phyloP scores from a whole-genome alignment of 2,113 vertebrate species.

The Henicopernis longicauda region DNA sequence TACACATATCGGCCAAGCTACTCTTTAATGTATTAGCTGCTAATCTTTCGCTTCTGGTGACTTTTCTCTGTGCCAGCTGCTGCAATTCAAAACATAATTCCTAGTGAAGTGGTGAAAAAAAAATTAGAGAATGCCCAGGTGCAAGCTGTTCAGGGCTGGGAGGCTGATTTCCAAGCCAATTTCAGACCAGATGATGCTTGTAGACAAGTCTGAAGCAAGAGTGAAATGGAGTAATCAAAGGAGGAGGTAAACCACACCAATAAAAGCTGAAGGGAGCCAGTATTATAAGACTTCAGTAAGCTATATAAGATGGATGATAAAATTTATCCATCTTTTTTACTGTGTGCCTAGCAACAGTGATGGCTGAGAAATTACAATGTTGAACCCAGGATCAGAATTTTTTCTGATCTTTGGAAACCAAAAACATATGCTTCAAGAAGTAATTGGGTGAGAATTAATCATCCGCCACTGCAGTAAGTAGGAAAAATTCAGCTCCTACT shows the following conservation, averaged over 20 bases:
- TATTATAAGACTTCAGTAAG: not conserved
- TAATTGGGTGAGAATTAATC: not conserved
- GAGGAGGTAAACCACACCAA: not conserved
- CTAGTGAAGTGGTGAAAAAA: not conserved
- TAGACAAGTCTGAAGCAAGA: not conserved
- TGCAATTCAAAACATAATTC: not conserved
- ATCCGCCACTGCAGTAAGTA: not conserved
- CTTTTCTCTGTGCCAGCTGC: not conserved
- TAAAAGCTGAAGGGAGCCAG: not conserved
- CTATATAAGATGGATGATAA: not conserved
- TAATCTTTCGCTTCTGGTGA: not conserved
- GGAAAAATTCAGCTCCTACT: not conserved
- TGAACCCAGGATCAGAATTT: not conserved
- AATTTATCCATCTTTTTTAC: not conserved
- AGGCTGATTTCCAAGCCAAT: not conserved
- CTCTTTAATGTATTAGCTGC: not conserved
- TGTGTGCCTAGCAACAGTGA: not conserved
- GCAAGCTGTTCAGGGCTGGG: not conserved
- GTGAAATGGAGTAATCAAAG: not conserved
- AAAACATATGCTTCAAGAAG: not conserved
- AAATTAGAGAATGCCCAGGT: not conserved
- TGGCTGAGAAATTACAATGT: not conserved
- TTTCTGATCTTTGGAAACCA: not conserved
- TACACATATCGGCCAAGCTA: not conserved
- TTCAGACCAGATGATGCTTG: not conserved